Percentiles rank a stretch among this genome's conserved stretches.
Conservation (phyloP, 2,888 invertebrate species). For the Drosophila mulleri region DNA sequence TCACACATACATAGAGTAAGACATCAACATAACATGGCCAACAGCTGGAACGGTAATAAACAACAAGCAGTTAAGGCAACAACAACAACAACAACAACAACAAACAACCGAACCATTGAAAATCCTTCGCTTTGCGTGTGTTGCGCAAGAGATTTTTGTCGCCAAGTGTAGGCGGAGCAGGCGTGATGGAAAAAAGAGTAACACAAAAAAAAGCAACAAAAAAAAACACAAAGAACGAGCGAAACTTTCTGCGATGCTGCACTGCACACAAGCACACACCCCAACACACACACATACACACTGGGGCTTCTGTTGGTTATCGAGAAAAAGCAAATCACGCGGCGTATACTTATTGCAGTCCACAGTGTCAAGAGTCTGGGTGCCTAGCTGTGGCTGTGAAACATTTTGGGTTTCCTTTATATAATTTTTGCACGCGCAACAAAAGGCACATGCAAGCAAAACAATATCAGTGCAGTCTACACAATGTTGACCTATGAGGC, state of each 20-base stretch:
- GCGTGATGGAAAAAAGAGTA: conserved; percentile 17
- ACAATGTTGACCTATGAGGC: not conserved
- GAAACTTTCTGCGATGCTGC: conserved; percentile 48
- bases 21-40: conserved; percentile 52
- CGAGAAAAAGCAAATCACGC: conserved; percentile 19
- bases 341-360: conserved; percentile 24
- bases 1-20: conserved; percentile 22
- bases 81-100: conserved; percentile 47
- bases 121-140: conserved; percentile 30
- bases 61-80: conserved; percentile 61
- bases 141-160: conserved; percentile 75
- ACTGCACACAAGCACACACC: conserved; percentile 38
- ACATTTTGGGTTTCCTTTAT: conserved; percentile 9
- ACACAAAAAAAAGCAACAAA: conserved; percentile 22
- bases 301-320: conserved; percentile 16
- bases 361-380: conserved; percentile 8
- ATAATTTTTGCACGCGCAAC: conserved; percentile 17
- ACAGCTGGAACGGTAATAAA: conserved; percentile 76
- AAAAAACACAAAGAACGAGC: conserved; percentile 21
- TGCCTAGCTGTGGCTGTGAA: not conserved
- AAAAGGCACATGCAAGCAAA: conserved; percentile 13
- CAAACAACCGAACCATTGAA: conserved; percentile 36
- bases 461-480: conserved; percentile 1
- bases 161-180: conserved; percentile 54
- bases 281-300: conserved; percentile 14